phyloP scores from a whole-genome alignment of 2,113 vertebrate genomes.

The Geococcyx californianus region DNA sequence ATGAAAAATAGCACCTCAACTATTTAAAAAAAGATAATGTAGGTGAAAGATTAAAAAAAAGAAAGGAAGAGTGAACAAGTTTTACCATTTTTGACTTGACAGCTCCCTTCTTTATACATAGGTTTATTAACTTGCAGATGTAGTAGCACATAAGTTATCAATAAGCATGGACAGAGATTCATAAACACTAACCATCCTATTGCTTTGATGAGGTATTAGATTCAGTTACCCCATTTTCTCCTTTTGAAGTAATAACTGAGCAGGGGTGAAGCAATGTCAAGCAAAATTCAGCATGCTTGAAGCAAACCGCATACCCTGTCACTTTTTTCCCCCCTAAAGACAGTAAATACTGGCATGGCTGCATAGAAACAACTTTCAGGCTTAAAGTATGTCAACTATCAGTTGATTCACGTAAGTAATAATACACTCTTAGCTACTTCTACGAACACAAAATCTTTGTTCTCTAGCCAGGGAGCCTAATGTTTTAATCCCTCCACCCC shows the following conservation, averaged over 20 bases:
- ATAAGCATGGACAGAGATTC: background rate
- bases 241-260: background rate
- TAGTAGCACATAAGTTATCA: background rate
- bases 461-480: background rate
- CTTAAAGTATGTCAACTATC: background rate
- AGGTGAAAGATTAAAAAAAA: background rate
- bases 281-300: background rate
- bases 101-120: background rate
- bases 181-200: background rate
- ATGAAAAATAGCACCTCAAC: background rate
- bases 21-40: background rate
- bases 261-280: background rate
- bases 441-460: background rate
- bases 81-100: background rate
- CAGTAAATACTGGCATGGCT: background rate
- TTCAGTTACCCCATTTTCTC: background rate
- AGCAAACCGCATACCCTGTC: background rate
- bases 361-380: background rate
- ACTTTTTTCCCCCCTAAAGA: background rate
- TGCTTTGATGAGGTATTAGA: background rate
- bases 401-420: background rate
- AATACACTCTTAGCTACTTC: background rate
- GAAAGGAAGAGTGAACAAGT: background rate
- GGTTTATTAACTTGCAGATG: background rate
- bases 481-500: background rate